Conservation (phyloP, 1,140 invertebrate genomes). For the Cydia fagiglandana region DNA sequence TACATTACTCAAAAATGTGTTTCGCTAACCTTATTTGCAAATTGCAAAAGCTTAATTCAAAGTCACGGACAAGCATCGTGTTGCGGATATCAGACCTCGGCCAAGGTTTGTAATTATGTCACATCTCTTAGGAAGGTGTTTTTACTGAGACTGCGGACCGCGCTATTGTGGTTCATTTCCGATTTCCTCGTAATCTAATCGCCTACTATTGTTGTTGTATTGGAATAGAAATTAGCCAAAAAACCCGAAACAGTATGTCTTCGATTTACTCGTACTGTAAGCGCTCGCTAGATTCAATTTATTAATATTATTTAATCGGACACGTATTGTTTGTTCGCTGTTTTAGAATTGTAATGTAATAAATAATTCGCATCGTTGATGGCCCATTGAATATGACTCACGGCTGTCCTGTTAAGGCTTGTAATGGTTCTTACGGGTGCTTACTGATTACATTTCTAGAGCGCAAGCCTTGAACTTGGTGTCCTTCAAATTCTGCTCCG, state of each 20-base stretch:
- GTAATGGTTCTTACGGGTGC: background rate
- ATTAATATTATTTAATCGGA: too few relatives aligned
- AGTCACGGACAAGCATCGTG: background rate
- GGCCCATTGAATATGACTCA: slow-evolving; percentile 18
- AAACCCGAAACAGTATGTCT: too few relatives aligned
- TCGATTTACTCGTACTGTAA: too few relatives aligned
- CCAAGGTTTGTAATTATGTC: slow-evolving; percentile 34
- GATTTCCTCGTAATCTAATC: background rate
- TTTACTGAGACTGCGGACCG: background rate
- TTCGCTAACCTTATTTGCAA: background rate
- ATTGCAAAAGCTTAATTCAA: background rate
- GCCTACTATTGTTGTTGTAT: background rate
- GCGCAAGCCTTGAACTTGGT: background rate
- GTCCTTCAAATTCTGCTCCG: background rate
- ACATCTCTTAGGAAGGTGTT: slow-evolving; percentile 29
- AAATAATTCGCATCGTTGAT: slow-evolving; percentile 19
- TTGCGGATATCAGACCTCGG: slow-evolving; percentile 5
- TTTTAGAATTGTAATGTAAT: slow-evolving; percentile 28
- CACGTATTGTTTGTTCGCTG: slow-evolving; percentile 27
- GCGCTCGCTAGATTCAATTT: too few relatives aligned
- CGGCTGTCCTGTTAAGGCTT: background rate
- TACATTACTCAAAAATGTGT: background rate
- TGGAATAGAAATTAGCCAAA: too few relatives aligned
- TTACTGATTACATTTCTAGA: background rate
- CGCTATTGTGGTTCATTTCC: slow-evolving; percentile 8